Percentiles rank a stretch among this genome's conserved stretches.
phyloP scores from a whole-genome alignment of 1,140 invertebrate species.

The Drosophila punjabiensis region DNA sequence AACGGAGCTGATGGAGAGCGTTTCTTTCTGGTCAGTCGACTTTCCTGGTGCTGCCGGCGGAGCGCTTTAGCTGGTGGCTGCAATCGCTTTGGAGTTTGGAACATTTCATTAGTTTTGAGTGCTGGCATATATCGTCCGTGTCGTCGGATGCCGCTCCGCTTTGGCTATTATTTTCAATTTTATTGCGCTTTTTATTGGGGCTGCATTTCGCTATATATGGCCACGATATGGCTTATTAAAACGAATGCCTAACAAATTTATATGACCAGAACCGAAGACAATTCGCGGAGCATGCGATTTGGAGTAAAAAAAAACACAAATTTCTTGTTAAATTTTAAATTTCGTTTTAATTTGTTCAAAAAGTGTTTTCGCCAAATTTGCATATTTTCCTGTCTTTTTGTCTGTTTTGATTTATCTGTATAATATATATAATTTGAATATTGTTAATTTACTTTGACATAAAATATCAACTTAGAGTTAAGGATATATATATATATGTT shows the following conservation, averaged over 20 bases:
- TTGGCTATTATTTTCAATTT: conserved; percentile 82
- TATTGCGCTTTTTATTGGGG: conserved; percentile 82
- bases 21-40: conserved; percentile 55
- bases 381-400: conserved; percentile 34
- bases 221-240: conserved; percentile 71
- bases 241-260: conserved; percentile 77
- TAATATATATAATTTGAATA: conserved; percentile 52
- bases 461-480: conserved; percentile 75
- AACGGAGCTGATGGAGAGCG: conserved; percentile 7
- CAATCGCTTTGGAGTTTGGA: conserved; percentile 79
- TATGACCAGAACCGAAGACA: conserved; percentile 59
- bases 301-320: conserved; percentile 4
- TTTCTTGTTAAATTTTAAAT: conserved; percentile 57
- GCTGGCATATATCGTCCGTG: conserved; percentile 79
- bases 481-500: conserved; percentile 36
- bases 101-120: conserved; percentile 84
- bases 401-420: conserved; percentile 31
- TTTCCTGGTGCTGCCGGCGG: conserved; percentile 41
- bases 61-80: conserved; percentile 58
- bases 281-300: conserved; percentile 8
- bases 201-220: conserved; percentile 74
- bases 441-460: conserved; percentile 55
- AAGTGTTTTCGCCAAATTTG: conserved; percentile 73
- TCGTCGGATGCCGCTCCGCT: conserved; percentile 51
- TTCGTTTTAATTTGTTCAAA: conserved; percentile 78